phyloP scores from a whole-genome alignment of 1,140 invertebrate genomes.

The Zeugodacus cucurbitae region DNA sequence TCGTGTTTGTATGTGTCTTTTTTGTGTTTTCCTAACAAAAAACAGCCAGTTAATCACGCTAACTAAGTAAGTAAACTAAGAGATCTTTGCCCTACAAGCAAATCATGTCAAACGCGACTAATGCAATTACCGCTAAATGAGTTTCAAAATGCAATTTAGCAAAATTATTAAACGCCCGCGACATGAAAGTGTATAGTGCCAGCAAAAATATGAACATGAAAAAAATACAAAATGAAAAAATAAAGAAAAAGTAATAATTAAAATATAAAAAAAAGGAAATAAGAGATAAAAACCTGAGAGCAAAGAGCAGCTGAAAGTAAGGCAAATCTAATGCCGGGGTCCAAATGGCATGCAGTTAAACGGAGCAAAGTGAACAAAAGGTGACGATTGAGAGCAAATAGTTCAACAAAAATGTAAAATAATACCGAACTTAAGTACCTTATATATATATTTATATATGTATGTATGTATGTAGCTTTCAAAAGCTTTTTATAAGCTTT shows the following conservation, averaged over 20 bases:
- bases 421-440: background rate
- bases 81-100: constrained; percentile 39
- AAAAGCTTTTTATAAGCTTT: too few relatives aligned
- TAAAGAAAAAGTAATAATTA: background rate
- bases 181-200: constrained; percentile 28
- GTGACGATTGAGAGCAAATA: background rate
- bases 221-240: background rate
- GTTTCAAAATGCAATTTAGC: constrained; percentile 41
- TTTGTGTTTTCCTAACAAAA: background rate
- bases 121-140: constrained; percentile 41
- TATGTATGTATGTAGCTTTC: background rate
- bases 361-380: background rate
- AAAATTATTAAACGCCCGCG: constrained; percentile 41
- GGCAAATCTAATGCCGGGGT: background rate
- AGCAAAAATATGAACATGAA: background rate
- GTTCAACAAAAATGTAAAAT: background rate
- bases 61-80: constrained; percentile 35
- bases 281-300: background rate
- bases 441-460: background rate
- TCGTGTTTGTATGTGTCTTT: background rate
- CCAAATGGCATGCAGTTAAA: background rate
- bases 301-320: background rate
- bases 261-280: background rate
- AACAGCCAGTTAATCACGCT: background rate
- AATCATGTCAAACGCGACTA: constrained; percentile 43